phyloP scores from a whole-genome alignment of 2,888 invertebrate species.

The Dynastes hyllus region DNA sequence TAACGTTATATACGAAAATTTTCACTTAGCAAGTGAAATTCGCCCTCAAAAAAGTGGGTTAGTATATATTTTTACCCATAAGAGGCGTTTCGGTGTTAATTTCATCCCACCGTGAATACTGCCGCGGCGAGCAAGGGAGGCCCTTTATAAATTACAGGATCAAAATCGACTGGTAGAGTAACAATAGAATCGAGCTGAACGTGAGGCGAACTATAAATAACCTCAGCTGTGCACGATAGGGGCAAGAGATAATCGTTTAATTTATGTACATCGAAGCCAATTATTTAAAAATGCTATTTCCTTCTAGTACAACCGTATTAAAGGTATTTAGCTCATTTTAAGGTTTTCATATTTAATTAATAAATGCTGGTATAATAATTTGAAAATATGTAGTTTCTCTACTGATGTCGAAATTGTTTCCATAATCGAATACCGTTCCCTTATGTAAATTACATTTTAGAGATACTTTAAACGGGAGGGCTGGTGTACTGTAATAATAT shows the following conservation, averaged over 20 bases:
- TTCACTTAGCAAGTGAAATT: conserved; percentile 7
- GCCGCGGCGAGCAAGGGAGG: not conserved
- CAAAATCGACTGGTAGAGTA: conserved; percentile 31
- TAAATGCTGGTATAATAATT: not conserved
- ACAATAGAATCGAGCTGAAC: conserved; percentile 33
- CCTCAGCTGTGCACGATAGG: conserved; percentile 6
- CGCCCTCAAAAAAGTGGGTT: conserved; percentile 2
- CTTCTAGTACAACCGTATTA: not conserved
- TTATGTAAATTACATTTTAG: not conserved
- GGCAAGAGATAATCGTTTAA: conserved; percentile 29
- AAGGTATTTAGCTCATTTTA: not conserved
- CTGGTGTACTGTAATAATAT: conserved; percentile 1
- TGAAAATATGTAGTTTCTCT: not conserved
- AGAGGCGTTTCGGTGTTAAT: conserved; percentile 17
- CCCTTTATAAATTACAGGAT: conserved; percentile 37
- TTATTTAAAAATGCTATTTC: conserved; percentile 22
- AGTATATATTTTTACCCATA: conserved; percentile 11
- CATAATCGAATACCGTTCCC: not conserved
- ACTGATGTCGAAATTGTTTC: not conserved
- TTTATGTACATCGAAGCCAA: conserved; percentile 26
- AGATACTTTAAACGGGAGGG: not conserved
- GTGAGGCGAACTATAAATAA: conserved; percentile 37
- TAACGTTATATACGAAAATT: conserved; percentile 4
- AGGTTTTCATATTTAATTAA: not conserved
- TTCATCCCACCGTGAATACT: conserved; percentile 6